Evolutionary conservation across 2,888 invertebrate genomes (phyloP), one percentile per base, ranked within the genome.

Genomic region (Polymixis flavicincta): DNA sequence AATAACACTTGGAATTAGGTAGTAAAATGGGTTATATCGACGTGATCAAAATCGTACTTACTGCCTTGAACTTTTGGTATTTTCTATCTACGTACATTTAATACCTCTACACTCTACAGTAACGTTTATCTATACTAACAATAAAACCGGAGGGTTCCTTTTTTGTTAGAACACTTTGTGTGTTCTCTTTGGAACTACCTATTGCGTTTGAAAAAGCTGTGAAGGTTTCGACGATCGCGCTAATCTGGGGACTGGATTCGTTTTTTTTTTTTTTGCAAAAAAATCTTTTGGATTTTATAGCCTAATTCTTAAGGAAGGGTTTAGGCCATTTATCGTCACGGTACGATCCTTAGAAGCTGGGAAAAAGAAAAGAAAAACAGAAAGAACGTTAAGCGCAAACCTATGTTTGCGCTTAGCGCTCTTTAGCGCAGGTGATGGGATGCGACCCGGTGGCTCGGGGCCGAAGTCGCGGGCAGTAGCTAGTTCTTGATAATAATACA

Each of bases 1-100:
- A 50, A 69, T 48, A 69, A 37, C 13, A 71, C 52, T 76, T 52
- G 2, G 45, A 25, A 17, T 57, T 25, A 22, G 45, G 25, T 14
- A 54, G 13, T 63, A 57, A 19, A 76, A 52, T 55, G 14, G 48
- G n/a, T 32, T 71, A 42, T 60, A 9, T n/a, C 0, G 8, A 70
- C 42, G 42, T 57, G 13, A 32, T 63, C 17, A 22, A 55, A 63
- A 76, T 61, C 1, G 6, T 8, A 14, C 13, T 2, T 8, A 14
- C 13, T 2, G 17, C 5, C 7, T 45, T 28, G 4, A 42, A 14
- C 1, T 52, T 9, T 32, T 72, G 1, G 37, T 19, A 25, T 70
- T 48, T 70, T 25, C 5, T 52, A 32, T 17, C 32, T 17, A 17
- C 14, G 22, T 50, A 50, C 9, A 50, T 14, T 19, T 54, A 6